phyloP scores from a whole-genome alignment of 2,888 invertebrate genomes.

The Chloroclystis v-ata region DNA sequence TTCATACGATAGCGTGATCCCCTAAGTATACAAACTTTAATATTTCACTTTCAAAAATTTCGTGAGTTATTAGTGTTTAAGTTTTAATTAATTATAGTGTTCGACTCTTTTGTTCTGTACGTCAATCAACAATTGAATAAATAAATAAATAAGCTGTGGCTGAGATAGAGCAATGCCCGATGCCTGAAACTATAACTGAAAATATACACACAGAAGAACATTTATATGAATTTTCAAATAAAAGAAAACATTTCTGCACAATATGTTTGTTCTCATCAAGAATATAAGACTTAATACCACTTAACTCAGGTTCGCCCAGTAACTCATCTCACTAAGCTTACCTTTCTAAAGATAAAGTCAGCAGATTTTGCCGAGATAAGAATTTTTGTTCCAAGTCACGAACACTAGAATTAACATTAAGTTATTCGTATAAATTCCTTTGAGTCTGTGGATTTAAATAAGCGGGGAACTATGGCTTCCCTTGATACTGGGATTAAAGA shows the following conservation, averaged over 20 bases:
- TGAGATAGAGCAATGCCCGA: no score
- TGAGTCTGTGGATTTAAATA: slow-evolving; percentile 1
- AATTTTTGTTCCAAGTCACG: slow-evolving; percentile 1
- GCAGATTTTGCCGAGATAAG: background rate
- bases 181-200: no score
- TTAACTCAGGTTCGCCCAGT: slow-evolving; percentile 1
- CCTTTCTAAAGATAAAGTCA: background rate
- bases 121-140: no score
- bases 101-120: no score
- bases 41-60: no score
- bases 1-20: no score
- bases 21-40: no score
- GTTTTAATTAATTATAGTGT: no score
- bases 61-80: no score
- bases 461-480: background rate
- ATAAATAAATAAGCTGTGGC: no score
- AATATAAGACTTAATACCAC: background rate
- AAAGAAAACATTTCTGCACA: background rate
- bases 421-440: slow-evolving; percentile 1
- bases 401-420: slow-evolving; percentile 2
- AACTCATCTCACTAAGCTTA: background rate
- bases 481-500: background rate
- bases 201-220: no score
- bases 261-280: background rate
- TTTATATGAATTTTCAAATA: no score